phyloP scores from a whole-genome alignment of 2,113 vertebrate species.

The Anoura caudifer region DNA sequence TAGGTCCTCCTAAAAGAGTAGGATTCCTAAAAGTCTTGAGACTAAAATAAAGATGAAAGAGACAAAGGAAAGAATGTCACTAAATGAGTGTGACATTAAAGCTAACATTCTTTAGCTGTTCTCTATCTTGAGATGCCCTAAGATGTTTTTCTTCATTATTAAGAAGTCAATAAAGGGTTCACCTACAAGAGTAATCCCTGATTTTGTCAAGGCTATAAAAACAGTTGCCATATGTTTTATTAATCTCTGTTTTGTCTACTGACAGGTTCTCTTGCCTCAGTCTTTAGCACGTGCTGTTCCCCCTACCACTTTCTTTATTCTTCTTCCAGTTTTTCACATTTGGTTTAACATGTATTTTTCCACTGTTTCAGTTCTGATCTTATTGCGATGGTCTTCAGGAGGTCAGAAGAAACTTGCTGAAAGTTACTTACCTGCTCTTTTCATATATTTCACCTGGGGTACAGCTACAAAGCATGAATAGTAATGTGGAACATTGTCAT shows the following conservation, averaged over 20 bases:
- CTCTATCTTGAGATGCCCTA: neutral
- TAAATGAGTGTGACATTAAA: too few relatives aligned
- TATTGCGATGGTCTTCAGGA: neutral
- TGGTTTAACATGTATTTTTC: neutral
- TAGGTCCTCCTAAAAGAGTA: neutral
- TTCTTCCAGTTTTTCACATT: neutral
- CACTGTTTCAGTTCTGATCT: neutral
- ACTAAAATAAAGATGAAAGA: neutral
- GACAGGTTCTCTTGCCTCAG: neutral
- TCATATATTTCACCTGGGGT: neutral
- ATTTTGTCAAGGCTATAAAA: slow-evolving; percentile 11
- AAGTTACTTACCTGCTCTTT: neutral
- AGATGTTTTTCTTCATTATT: slow-evolving; percentile 5
- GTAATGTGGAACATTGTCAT: neutral
- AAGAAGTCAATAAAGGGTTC: neutral
- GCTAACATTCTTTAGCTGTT: neutral
- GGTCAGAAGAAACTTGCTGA: neutral
- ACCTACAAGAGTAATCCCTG: neutral
- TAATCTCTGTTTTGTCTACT: neutral
- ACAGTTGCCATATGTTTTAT: neutral
- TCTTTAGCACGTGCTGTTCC: neutral
- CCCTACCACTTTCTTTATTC: neutral
- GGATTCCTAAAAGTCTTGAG: neutral
- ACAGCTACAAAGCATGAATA: neutral
- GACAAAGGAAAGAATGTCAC: neutral